Evolutionary conservation across 2,888 invertebrate species (phyloP).

Genomic region (Tenthredo scrophulariae): DNA sequence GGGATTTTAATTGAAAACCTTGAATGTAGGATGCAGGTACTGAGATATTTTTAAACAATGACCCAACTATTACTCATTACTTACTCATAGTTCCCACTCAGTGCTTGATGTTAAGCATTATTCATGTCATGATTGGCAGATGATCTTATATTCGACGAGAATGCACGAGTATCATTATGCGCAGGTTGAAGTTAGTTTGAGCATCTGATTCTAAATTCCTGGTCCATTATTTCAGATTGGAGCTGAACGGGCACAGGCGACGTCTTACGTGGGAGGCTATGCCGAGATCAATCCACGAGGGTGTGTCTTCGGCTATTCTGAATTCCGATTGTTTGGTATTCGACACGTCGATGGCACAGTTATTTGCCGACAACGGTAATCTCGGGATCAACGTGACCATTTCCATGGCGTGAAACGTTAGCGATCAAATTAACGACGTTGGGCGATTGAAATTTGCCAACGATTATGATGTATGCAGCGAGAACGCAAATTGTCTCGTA

Average conservation of each 20-base stretch:
- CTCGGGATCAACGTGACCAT: constrained; percentile 99
- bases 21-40: not conserved
- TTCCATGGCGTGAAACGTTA: constrained; percentile 86
- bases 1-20: not conserved
- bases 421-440: constrained; percentile 6
- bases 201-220: not conserved
- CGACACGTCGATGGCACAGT: constrained; percentile 98
- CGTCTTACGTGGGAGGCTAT: constrained; percentile 99
- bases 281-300: constrained; percentile 99
- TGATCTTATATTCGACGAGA: not conserved
- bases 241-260: constrained; percentile 96
- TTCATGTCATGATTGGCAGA: not conserved
- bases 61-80: not conserved
- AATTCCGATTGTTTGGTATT: constrained; percentile 99
- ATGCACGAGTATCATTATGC: not conserved
- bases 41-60: not conserved
- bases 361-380: constrained; percentile 99
- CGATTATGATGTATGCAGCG: not conserved
- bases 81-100: not conserved
- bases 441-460: constrained; percentile 8
- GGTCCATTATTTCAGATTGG: constrained; percentile 83
- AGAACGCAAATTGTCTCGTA: not conserved
- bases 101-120: not conserved
- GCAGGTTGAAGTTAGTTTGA: not conserved
- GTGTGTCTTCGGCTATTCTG: constrained; percentile 97